Base-by-base conservation (phyloP, 2,888 invertebrate species). In the Candidula unifasciata region DNA sequence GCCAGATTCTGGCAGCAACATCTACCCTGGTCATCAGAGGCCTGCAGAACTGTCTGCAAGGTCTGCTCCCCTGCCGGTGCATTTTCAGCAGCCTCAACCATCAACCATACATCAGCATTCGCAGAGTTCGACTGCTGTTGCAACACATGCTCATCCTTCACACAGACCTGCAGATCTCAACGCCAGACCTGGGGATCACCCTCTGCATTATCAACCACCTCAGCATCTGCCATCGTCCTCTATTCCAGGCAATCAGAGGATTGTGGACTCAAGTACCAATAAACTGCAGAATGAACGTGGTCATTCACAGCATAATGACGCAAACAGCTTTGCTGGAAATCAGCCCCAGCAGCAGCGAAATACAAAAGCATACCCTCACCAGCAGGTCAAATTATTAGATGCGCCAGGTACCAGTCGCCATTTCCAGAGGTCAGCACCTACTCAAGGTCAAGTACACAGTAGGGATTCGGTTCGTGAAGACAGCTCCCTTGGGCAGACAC, bases 331-430 rank as follows among this genome's bases (percentile, higher is more conserved):
- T 44, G 24, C n/a, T 30, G 66, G 79, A 27, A 66, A 64, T 64
- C 79, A 24, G 10, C 18, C 71, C 33, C 80, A 80, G 37, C 60
- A 73, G 27, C 57, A 57, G 33, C 37, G 82, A 74, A 74, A 44
- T 44, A 54, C 44, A 74, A 57, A 54, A 64, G 74, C 27, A 27
- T 30, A 37, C 27, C 60, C 74, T 60, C 74, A 82, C 30, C 80
- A 79, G 30, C 81, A 81, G 13, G 69, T 85, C 69, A 85, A 77
- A 64, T 76, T 80, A 33, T 60, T 84, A 44, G 84, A 80, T 54
- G 80, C 80, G 0, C 80, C 84, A 68, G 84, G 84, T 21, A 30
- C 54, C 0, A 57, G 69, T 3, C 57, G 52, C 71, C 54, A 82
- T 10, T 35, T n/a, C 33, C 76, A 76, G 33, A 82, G 73, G 68